Evolutionary conservation across 2,113 vertebrate genomes (phyloP).

Genomic region (Lophochroa leadbeateri): DNA sequence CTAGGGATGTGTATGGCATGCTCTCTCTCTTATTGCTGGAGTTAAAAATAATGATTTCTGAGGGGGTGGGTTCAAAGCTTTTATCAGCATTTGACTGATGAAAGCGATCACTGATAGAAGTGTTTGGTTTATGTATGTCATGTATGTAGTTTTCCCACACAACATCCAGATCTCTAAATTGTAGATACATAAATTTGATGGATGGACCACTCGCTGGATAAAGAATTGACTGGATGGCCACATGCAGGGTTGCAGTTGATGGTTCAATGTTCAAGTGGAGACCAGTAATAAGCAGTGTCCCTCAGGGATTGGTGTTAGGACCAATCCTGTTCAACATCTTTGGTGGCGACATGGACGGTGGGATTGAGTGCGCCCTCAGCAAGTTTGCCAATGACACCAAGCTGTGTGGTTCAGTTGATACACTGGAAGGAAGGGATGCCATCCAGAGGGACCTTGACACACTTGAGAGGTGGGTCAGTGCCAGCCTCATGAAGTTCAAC

Average conservation of each 20-base stretch:
- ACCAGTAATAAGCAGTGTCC: background rate
- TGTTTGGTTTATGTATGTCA: background rate
- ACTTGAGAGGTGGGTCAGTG: background rate
- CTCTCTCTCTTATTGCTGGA: background rate
- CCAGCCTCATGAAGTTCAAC: background rate
- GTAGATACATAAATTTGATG: background rate
- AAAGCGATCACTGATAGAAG: background rate
- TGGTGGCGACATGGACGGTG: background rate
- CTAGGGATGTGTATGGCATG: rapidly evolving
- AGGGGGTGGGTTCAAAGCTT: background rate
- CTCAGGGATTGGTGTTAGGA: background rate
- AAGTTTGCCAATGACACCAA: background rate
- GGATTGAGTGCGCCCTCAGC: background rate
- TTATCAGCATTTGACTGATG: background rate
- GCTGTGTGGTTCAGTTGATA: background rate
- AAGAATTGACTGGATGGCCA: background rate
- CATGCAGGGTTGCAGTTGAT: background rate
- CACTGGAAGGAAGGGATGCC: background rate
- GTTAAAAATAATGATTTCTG: background rate
- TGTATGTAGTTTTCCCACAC: background rate
- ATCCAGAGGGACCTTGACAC: background rate
- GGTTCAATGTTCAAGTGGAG: background rate
- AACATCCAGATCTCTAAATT: background rate
- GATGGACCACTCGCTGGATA: background rate
- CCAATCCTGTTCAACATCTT: background rate